These are phyloP conservation scores for Gymnothorax javanicus DNA, from an alignment of 2,797 vertebrate genomes.

Conservation along the genomic window DNA sequence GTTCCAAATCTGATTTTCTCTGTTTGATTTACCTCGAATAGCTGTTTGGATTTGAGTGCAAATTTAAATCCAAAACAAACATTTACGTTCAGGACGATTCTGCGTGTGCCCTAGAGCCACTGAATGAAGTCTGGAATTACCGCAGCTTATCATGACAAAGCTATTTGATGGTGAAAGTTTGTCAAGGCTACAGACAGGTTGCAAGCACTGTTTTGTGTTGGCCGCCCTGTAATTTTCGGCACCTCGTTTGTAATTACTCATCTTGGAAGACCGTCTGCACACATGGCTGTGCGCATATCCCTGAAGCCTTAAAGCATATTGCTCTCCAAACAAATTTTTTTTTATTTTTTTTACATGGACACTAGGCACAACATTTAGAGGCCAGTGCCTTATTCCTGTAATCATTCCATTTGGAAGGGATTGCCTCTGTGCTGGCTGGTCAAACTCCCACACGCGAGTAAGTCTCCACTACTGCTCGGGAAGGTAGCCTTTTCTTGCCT, in stretches of 20 bases:
- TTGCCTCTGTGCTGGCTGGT: background rate
- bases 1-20: slow-evolving; percentile 38
- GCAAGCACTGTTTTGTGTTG: slow-evolving; percentile 1
- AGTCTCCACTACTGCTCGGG: background rate
- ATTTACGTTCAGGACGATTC: background rate
- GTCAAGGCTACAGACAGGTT: background rate
- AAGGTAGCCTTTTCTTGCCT: background rate
- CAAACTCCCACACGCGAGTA: background rate
- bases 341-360: background rate
- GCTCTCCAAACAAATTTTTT: background rate
- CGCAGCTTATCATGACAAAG: background rate
- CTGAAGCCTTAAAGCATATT: background rate
- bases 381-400: background rate
- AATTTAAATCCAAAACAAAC: slow-evolving; percentile 7
- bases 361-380: background rate
- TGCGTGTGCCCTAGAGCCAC: background rate
- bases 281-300: background rate
- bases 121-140: background rate
- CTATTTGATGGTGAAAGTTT: slow-evolving; percentile 21
- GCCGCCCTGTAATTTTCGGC: slow-evolving; percentile 1
- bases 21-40: slow-evolving; percentile 41
- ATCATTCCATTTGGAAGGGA: slow-evolving; percentile 6
- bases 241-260: background rate
- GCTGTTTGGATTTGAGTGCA: slow-evolving; percentile 40
- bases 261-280: background rate